Conservation (phyloP, 2,797 vertebrate species). For the Aotus griseimembra region DNA sequence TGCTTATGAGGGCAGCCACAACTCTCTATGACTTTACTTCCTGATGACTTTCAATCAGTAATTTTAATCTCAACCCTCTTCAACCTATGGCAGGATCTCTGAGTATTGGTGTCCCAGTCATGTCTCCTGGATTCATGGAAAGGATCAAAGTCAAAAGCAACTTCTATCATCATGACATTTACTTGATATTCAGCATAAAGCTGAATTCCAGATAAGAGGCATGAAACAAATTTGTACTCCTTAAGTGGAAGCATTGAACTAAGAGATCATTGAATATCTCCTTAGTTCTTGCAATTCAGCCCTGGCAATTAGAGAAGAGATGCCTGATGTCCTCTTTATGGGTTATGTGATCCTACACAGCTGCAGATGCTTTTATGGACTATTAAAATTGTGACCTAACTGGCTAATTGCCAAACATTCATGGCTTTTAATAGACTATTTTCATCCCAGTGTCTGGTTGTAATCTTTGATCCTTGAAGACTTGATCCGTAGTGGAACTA, state of each 20-base stretch:
- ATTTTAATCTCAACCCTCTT: background rate
- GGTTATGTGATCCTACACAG: slow-evolving; percentile 81
- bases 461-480: slow-evolving; percentile 56
- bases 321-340: slow-evolving; percentile 72
- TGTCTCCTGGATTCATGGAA: background rate
- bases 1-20: background rate
- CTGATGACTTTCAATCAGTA: background rate
- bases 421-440: slow-evolving; percentile 77
- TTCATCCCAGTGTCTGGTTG: slow-evolving; percentile 43
- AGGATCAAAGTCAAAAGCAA: background rate
- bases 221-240: background rate
- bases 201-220: background rate
- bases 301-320: slow-evolving; percentile 53
- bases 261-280: background rate
- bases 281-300: slow-evolving; percentile 56
- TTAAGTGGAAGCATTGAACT: slow-evolving; percentile 4
- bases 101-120: background rate
- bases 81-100: background rate
- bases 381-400: slow-evolving; percentile 82
- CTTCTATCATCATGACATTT: background rate
- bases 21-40: background rate
- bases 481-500: background rate
- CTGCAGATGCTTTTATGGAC: slow-evolving; percentile 81
- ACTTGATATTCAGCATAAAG: background rate
- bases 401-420: slow-evolving; percentile 65